Percentiles rank a stretch among this genome's conserved stretches.
These are phyloP conservation scores for Camponotus vicinus DNA, from an alignment of 1,140 invertebrate species.

Conservation along the genomic window DNA sequence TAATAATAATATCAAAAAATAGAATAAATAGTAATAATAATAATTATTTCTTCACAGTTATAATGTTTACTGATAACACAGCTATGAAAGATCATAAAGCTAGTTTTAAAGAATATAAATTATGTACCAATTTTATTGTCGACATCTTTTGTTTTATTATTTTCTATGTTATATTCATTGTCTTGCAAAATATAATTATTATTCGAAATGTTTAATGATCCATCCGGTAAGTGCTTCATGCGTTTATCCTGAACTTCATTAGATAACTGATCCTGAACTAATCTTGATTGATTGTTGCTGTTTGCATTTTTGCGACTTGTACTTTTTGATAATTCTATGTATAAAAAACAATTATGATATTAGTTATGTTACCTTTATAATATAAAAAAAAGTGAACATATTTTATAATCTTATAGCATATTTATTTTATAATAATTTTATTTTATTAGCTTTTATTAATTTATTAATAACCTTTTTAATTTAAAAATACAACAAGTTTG, in stretches of 20 bases:
- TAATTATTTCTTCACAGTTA: neutral
- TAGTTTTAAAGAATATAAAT: neutral
- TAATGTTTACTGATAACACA: neutral
- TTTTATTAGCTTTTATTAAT: too few relatives aligned
- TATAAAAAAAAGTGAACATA: neutral
- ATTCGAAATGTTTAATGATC: neutral
- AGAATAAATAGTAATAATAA: too few relatives aligned
- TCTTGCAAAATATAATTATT: neutral
- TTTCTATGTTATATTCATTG: neutral
- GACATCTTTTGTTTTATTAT: constrained; percentile 4
- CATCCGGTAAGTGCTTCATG: neutral
- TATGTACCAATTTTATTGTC: neutral
- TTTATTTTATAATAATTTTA: too few relatives aligned
- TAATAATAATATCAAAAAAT: neutral
- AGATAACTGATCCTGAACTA: neutral
- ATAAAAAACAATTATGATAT: constrained; percentile 5
- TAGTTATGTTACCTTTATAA: neutral
- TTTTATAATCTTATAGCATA: neutral
- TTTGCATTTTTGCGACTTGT: neutral
- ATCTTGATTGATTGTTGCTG: neutral
- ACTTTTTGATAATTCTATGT: constrained; percentile 5
- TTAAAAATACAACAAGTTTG: too few relatives aligned
- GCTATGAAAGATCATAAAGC: neutral
- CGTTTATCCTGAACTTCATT: neutral
- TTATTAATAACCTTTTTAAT: too few relatives aligned